Evolutionary conservation across 1,140 invertebrate genomes (phyloP).

Genomic region (Drosophila nasuta): DNA sequence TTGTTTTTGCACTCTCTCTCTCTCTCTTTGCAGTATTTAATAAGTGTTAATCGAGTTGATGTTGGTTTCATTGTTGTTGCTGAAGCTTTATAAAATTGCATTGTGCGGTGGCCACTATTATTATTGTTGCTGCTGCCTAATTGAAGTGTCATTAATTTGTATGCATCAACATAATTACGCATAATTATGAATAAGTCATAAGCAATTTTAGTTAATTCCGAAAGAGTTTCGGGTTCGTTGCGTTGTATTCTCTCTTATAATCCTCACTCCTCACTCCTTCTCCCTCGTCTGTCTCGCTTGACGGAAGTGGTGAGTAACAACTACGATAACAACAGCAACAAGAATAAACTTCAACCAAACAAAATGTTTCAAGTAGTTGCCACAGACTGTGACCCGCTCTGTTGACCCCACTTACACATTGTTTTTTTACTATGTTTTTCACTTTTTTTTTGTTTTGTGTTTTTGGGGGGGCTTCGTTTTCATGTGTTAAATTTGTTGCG

Average conservation of each 20-base stretch:
- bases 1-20: slow-evolving; percentile 8
- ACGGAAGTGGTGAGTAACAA: slow-evolving; percentile 2
- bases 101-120: slow-evolving; percentile 45
- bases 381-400: slow-evolving; percentile 62
- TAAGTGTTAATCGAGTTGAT: slow-evolving; percentile 34
- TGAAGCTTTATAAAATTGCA: slow-evolving; percentile 36
- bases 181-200: slow-evolving; percentile 71
- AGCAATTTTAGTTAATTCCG: slow-evolving; percentile 50
- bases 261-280: not conserved
- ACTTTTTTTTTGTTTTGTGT: slow-evolving; percentile 4
- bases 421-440: slow-evolving; percentile 25
- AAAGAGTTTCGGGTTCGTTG: slow-evolving; percentile 45
- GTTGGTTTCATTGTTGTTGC: slow-evolving; percentile 14
- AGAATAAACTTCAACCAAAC: not conserved
- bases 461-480: not conserved
- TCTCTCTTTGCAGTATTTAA: slow-evolving; percentile 31
- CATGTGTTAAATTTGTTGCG: slow-evolving; percentile 40
- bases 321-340: not conserved
- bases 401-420: slow-evolving; percentile 63
- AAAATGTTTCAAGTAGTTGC: slow-evolving; percentile 37
- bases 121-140: slow-evolving; percentile 50
- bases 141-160: slow-evolving; percentile 80
- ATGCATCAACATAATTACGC: slow-evolving; percentile 78
- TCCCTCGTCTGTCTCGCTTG: not conserved
- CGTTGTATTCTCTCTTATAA: not conserved